Conservation (phyloP, 2,797 vertebrate genomes). For the Picus viridis region DNA sequence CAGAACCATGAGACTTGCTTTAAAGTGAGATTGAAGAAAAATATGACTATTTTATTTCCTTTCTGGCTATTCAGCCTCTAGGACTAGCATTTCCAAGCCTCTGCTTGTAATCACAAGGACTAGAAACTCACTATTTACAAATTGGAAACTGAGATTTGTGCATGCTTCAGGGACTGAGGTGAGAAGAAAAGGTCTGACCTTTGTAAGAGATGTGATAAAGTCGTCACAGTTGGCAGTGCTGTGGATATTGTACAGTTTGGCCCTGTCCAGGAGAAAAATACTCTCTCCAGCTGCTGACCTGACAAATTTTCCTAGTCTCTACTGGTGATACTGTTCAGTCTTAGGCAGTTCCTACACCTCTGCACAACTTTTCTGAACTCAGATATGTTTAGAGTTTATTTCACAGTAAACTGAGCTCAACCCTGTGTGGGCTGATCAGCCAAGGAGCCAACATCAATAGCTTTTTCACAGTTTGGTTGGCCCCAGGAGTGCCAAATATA, state of each 20-base stretch:
- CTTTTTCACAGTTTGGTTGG: conserved; percentile 38
- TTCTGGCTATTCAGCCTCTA: not conserved
- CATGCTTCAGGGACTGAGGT: not conserved
- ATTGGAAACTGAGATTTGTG: not conserved
- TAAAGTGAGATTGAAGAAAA: not conserved
- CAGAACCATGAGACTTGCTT: not conserved
- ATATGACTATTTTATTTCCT: not conserved
- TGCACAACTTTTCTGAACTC: not conserved
- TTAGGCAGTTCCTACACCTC: not conserved
- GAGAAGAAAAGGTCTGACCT: conserved; percentile 13
- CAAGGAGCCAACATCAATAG: conserved; percentile 53
- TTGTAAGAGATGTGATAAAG: conserved; percentile 19
- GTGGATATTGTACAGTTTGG: not conserved
- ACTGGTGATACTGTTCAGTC: not conserved
- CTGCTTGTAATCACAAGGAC: not conserved
- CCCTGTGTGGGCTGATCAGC: not conserved
- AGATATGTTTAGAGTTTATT: conserved; percentile 31
- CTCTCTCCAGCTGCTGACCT: conserved; percentile 10
- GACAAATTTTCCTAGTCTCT: conserved; percentile 25
- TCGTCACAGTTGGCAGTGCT: not conserved
- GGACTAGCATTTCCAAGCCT: conserved; percentile 4
- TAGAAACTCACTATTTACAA: not conserved
- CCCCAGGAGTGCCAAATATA: conserved; percentile 36
- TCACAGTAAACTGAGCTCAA: conserved; percentile 43
- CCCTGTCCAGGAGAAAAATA: not conserved